phyloP scores from a whole-genome alignment of 2,888 invertebrate species.

The Tenodera sinensis region DNA sequence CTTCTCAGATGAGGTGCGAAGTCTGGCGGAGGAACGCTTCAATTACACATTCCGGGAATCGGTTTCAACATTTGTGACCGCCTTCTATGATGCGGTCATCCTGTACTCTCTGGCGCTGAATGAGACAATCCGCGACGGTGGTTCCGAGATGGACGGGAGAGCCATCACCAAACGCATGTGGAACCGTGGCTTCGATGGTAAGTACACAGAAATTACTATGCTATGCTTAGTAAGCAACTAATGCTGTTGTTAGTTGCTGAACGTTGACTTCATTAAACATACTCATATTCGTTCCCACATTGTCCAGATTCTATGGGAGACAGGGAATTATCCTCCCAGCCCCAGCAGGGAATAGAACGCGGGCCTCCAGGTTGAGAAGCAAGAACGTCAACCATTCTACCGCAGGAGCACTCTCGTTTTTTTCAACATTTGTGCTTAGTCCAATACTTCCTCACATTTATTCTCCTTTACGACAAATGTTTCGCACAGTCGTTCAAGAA shows the following conservation, averaged over 20 bases:
- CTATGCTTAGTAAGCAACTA: background rate
- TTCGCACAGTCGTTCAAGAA: background rate
- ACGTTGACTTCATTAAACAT: too few relatives aligned
- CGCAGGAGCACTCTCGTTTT: too few relatives aligned
- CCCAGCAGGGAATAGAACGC: too few relatives aligned
- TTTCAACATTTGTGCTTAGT: too few relatives aligned
- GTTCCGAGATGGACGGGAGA: constrained; percentile 68
- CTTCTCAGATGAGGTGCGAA: constrained; percentile 68
- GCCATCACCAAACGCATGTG: constrained; percentile 81
- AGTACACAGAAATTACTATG: constrained; percentile 27
- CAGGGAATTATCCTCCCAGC: too few relatives aligned
- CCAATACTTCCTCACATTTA: too few relatives aligned
- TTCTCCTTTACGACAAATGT: background rate
- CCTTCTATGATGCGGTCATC: constrained; percentile 94
- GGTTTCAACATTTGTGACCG: constrained; percentile 89
- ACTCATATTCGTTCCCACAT: too few relatives aligned
- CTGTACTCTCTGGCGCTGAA: constrained; percentile 90
- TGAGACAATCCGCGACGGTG: constrained; percentile 59
- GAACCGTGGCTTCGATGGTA: constrained; percentile 81
- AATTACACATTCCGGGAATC: constrained; percentile 73
- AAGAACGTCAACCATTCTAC: too few relatives aligned
- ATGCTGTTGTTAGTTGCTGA: too few relatives aligned
- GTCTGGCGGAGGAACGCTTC: constrained; percentile 62
- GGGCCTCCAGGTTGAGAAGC: too few relatives aligned
- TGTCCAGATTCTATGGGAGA: too few relatives aligned